Conservation (phyloP, 2,888 invertebrate genomes). For the Melipona bicolor region DNA sequence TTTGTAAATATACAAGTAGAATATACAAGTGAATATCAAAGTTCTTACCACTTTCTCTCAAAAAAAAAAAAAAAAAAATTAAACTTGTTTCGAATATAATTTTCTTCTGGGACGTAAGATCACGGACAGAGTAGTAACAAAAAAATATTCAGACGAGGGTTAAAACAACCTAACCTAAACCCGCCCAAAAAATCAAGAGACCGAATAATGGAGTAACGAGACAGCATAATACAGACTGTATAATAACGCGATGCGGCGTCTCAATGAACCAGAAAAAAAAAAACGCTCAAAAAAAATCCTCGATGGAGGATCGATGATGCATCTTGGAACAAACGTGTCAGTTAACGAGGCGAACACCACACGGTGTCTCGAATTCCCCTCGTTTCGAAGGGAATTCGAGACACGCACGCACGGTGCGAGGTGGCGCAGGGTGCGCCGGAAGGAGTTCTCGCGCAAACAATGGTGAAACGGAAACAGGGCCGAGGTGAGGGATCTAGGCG, state of each 20-base stretch:
- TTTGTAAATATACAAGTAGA: too few relatives aligned
- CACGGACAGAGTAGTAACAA: background rate
- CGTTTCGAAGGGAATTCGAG: background rate
- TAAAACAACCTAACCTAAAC: background rate
- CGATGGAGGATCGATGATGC: background rate
- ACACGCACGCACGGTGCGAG: too few relatives aligned
- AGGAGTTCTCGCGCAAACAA: slow-evolving; percentile 39
- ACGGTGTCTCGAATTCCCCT: background rate
- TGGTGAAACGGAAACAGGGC: slow-evolving; percentile 34
- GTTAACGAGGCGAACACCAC: slow-evolving; percentile 13
- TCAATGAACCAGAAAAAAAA: background rate
- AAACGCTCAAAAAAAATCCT: background rate
- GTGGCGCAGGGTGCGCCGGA: slow-evolving; percentile 39
- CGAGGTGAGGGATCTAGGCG: slow-evolving; percentile 54
- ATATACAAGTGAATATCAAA: too few relatives aligned
- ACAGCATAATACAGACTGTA: too few relatives aligned
- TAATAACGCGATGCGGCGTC: background rate
- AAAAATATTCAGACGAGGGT: background rate
- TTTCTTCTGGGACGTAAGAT: too few relatives aligned
- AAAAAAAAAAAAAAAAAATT: too few relatives aligned
- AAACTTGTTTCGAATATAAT: too few relatives aligned
- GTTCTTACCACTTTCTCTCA: too few relatives aligned
- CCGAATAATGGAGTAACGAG: slow-evolving; percentile 1
- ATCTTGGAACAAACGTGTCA: background rate
- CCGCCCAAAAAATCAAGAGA: background rate